Evolutionary conservation across 1,140 invertebrate genomes (phyloP), one percentile per base, ranked within the genome.

Genomic region (Holotrichia oblita): DNA sequence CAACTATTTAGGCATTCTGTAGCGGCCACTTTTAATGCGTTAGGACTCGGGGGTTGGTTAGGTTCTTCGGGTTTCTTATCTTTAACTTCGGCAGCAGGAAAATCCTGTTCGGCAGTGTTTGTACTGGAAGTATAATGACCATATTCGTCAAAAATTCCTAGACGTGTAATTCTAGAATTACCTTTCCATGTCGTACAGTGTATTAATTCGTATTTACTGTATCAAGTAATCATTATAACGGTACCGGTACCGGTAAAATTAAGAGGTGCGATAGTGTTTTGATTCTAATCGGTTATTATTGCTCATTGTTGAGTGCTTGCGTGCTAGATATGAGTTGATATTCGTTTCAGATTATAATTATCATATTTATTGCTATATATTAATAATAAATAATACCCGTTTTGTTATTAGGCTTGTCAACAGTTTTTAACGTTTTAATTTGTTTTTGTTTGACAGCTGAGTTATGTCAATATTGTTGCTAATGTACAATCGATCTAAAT

Each of bases 1-100:
- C 91, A 92, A 83, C 90, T 90, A 77, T 89, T 89, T 61, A 92
- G 87, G 84, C 91, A 92, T 82, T 92, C 91, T 77, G 89, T 89
- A 72, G 91, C 87, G 78, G 91, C 90, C 76, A 88, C 87, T 85
- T 90, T 87, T 8, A 87, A 77, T 22, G 86, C 84, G 79, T 87
- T 87, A 27, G 86, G 85, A 80, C 86, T 87, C 6, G 84, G 82
- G 24, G 82, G 84, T 76, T 84, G 85, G 41, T 81, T 83, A 64
- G 80, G 20, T 78, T 86, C 85, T 41, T 82, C 77, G 1, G 42
- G 9, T 27, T 83, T 83, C 41, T 83, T 83, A 1, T 84, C 84
- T 80, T 83, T 83, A 20, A 20, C 24, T 76, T 83, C 81, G 22
- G 27, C 22, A 69, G 61, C 4, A 10, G 72, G 6, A 24, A 14